phyloP scores from a whole-genome alignment of 92 coral and sea anemone genomes.

The Hydrozoanthus gracilis region DNA sequence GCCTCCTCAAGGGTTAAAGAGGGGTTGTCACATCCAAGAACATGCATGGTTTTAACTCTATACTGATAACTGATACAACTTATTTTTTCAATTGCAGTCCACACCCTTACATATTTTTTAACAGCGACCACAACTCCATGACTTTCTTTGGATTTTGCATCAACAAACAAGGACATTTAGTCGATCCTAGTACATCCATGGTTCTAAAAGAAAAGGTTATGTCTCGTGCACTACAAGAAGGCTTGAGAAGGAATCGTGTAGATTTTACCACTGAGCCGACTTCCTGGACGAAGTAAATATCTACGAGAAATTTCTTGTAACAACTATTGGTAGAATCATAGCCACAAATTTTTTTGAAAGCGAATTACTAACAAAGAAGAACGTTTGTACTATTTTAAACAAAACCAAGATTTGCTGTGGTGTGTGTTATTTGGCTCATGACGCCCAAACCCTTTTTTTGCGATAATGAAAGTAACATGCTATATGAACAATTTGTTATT shows the following conservation, averaged over 20 bases:
- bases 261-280: slow-evolving; percentile 61
- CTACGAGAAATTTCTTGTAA: background rate
- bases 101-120: slow-evolving; percentile 93
- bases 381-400: too few species aligned
- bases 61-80: background rate
- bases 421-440: too few species aligned
- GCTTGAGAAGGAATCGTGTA: slow-evolving; percentile 71
- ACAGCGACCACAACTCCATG: slow-evolving; percentile 83
- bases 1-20: too few species aligned
- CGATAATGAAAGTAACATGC: too few species aligned
- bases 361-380: too few species aligned
- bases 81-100: slow-evolving; percentile 63
- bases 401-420: too few species aligned
- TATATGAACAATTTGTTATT: too few species aligned
- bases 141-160: slow-evolving; percentile 92
- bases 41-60: background rate
- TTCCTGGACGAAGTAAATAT: slow-evolving; percentile 67
- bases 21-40: too few species aligned
- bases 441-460: too few species aligned
- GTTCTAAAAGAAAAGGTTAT: slow-evolving; percentile 62
- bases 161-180: slow-evolving; percentile 70
- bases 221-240: slow-evolving; percentile 65
- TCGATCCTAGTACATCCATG: slow-evolving; percentile 66
- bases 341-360: background rate
- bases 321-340: background rate